Base-by-base conservation (phyloP, 2,113 vertebrate species). In the Hymenochirus boettgeri region DNA sequence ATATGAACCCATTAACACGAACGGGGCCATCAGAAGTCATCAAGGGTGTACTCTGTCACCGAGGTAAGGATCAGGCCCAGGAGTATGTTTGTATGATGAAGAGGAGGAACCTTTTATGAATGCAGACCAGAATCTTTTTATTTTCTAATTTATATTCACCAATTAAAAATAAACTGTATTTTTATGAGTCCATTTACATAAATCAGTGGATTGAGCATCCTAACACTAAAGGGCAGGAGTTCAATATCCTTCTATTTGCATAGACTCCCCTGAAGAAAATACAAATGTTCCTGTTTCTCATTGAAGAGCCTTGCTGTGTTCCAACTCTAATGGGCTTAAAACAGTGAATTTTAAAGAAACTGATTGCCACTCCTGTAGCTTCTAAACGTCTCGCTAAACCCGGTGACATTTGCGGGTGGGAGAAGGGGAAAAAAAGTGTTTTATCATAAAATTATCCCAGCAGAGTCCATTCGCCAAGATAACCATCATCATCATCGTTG, bases 311-410 rank as follows among this genome's bases (percentile, higher is more conserved):
- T 89, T 87, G 88, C 90, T 93, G 90, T 85, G 90, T 87, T 84
- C 89, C 83, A 90, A 89, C 87, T 91, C 92, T 93, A 89, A 96
- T 90, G 88, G 88, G 88, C 81, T 88, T 87, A 86, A 82, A 88
- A 88, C 82, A 89, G 86, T 89, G 89, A 87, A 89, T 90, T 90
- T 81, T 88, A 83, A 89, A 86, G 85, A 88, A 90, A 89, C 86
- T 88, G 88, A 90, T 83, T 88, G 89, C 91, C 88, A 89, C 92
- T 92, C 91, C 90, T 73, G 89, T 93, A 94, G 90, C 90, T 90
- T 87, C 87, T 84, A 92, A 95, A 93, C 92, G 92, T 86, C 91
- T 93, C 87, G 90, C 89, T 91, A 91, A 92, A 94, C 91, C 92
- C 88, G 83, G 85, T 85, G 86, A 91, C 89, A 87, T 93, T 89